phyloP scores from a whole-genome alignment of 2,113 vertebrate species.

The Pseudois nayaur region DNA sequence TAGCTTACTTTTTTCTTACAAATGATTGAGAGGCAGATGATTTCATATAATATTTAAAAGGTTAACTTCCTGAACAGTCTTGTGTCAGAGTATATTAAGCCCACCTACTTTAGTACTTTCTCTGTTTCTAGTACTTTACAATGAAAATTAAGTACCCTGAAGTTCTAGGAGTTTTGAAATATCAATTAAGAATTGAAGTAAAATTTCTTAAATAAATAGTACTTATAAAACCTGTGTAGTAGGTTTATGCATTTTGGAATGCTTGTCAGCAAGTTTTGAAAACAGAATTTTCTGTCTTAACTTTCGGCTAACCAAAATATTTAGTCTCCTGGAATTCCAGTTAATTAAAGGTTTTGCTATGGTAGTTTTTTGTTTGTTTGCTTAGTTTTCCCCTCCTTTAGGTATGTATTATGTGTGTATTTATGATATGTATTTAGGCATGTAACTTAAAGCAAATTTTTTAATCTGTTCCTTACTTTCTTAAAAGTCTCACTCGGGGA shows the following conservation, averaged over 20 bases:
- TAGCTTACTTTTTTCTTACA: slow-evolving; percentile 15
- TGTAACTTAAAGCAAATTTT: neutral
- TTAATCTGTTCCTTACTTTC: neutral
- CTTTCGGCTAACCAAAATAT: neutral
- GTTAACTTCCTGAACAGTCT: slow-evolving; percentile 23
- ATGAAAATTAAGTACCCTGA: neutral
- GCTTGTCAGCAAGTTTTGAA: slow-evolving; percentile 2
- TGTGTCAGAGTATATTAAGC: neutral
- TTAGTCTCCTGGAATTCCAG: neutral
- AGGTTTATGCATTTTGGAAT: slow-evolving; percentile 17
- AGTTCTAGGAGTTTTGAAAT: slow-evolving; percentile 3
- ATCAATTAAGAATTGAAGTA: neutral
- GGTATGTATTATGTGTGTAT: neutral
- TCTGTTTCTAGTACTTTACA: slow-evolving; percentile 28
- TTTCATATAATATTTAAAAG: slow-evolving; percentile 2
- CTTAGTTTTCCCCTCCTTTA: neutral
- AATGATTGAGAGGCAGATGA: neutral
- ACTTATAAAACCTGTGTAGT: neutral
- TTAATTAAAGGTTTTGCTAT: neutral
- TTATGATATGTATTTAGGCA: neutral
- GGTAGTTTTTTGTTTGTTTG: neutral
- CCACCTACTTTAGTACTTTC: neutral
- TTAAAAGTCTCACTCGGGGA: slow-evolving; percentile 28
- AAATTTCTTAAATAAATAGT: neutral
- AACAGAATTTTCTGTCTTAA: neutral